These are phyloP conservation scores for Seladonia tumulorum DNA, from an alignment of 2,888 invertebrate genomes.

Conservation along the genomic window DNA sequence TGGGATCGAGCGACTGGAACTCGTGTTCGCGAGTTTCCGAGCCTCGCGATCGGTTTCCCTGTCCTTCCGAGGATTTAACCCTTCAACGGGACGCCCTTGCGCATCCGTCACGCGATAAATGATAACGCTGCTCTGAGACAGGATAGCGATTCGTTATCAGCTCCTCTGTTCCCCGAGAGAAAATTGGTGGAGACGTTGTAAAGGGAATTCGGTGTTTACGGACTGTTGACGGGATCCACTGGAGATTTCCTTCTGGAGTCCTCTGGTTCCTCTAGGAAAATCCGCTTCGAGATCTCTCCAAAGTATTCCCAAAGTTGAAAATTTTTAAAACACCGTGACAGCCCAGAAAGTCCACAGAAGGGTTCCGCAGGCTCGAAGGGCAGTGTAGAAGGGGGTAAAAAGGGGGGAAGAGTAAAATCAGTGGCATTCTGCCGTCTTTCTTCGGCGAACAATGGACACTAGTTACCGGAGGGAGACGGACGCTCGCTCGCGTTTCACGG, in stretches of 20 bases:
- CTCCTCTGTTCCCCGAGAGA: neutral
- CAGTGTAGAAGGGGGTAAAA: neutral
- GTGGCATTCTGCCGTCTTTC: neutral
- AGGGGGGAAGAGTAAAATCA: neutral
- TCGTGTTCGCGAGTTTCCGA: conserved; percentile 36
- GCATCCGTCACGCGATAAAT: conserved; percentile 12
- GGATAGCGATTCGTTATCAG: conserved; percentile 1
- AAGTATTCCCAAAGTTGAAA: neutral
- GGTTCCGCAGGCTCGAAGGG: neutral
- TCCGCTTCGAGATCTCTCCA: neutral
- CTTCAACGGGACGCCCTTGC: neutral
- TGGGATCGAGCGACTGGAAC: conserved; percentile 37
- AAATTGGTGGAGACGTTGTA: neutral
- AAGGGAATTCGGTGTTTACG: neutral
- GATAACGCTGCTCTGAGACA: neutral
- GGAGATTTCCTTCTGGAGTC: neutral
- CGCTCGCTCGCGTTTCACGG: neutral
- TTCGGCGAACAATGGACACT: neutral
- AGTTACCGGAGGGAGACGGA: neutral
- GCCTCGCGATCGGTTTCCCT: neutral
- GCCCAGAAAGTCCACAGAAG: neutral
- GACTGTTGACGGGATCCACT: neutral
- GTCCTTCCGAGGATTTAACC: neutral
- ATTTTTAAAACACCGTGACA: neutral
- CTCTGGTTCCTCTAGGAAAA: neutral